Percentiles rank a stretch among this genome's conserved stretches.
Conservation (phyloP, 2,113 vertebrate genomes). For the Anguilla rostrata region DNA sequence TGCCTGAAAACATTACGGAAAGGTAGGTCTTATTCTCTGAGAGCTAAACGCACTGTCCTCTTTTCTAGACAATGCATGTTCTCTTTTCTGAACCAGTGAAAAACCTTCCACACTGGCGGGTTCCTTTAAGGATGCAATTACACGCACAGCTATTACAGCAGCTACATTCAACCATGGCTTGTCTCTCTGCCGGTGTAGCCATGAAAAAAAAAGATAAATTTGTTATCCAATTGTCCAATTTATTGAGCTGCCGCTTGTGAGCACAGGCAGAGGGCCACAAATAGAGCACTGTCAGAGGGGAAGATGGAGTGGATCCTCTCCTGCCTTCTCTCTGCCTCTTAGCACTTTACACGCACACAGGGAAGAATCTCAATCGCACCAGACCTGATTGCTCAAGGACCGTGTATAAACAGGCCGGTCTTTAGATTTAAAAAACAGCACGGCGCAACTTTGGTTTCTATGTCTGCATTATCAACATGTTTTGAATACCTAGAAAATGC, state of each 20-base stretch:
- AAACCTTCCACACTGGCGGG: constrained; percentile 7
- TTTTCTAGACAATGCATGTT: constrained; percentile 21
- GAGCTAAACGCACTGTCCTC: not conserved
- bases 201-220: constrained; percentile 56
- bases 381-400: constrained; percentile 41
- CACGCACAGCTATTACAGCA: constrained; percentile 36
- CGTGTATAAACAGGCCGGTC: not conserved
- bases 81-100: constrained; percentile 21
- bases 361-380: constrained; percentile 47
- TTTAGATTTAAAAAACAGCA: not conserved
- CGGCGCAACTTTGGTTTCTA: not conserved
- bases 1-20: not conserved
- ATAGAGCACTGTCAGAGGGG: constrained; percentile 46
- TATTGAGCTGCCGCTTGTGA: constrained; percentile 62
- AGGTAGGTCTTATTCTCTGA: not conserved
- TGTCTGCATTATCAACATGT: not conserved
- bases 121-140: constrained; percentile 18
- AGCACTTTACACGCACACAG: constrained; percentile 31
- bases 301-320: constrained; percentile 50
- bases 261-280: constrained; percentile 43
- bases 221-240: constrained; percentile 67
- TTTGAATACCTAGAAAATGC: not conserved
- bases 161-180: constrained; percentile 32
- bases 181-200: constrained; percentile 35
- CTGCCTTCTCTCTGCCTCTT: constrained; percentile 44